phyloP scores from a whole-genome alignment of 2,797 vertebrate species.

The Hipposideros larvatus region DNA sequence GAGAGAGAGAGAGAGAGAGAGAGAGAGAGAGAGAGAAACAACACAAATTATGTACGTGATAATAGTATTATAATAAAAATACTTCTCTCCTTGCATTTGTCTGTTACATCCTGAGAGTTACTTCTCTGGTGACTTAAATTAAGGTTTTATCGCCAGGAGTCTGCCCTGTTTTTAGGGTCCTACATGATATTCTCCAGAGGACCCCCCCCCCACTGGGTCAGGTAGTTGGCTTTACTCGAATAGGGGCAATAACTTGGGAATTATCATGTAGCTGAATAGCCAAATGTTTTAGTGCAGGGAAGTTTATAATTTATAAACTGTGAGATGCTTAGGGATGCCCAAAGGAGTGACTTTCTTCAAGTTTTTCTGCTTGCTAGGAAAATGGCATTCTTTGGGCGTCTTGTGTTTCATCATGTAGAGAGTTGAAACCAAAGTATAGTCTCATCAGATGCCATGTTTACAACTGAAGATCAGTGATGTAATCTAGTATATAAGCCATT shows the following conservation, averaged over 20 bases:
- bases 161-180: not conserved
- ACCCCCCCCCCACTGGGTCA: not conserved
- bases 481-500: not conserved
- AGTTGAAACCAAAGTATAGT: not conserved
- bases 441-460: not conserved
- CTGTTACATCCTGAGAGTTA: not conserved
- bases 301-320: conserved; percentile 17
- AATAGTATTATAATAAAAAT: not conserved
- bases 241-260: not conserved
- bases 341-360: conserved; percentile 42
- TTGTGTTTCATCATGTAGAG: not conserved
- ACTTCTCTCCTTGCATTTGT: not conserved
- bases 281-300: not conserved
- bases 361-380: conserved; percentile 22
- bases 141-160: not conserved
- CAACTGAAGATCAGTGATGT: not conserved
- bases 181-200: not conserved
- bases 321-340: not conserved
- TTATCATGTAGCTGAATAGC: not conserved
- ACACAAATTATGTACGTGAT: not conserved
- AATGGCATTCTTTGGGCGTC: conserved; percentile 17
- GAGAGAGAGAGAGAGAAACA: not conserved
- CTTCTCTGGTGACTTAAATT: not conserved
- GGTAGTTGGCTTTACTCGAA: not conserved
- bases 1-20: not conserved